These are phyloP conservation scores for Mimumesa dahlbomi DNA, from an alignment of 2,888 invertebrate genomes.

Conservation along the genomic window DNA sequence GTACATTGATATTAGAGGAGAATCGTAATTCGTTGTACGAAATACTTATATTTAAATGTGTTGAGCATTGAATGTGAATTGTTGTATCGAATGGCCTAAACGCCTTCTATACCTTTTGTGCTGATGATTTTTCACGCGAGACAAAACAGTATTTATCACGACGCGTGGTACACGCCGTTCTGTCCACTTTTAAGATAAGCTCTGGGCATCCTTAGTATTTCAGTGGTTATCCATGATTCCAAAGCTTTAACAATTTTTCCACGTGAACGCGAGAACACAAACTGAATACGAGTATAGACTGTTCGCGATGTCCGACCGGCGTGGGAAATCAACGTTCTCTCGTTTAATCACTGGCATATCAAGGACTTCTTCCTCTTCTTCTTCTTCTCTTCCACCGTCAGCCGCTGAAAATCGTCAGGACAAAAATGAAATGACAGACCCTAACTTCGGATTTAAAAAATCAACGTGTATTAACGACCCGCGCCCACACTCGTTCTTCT, in stretches of 20 bases:
- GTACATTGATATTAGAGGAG: constrained; percentile 37
- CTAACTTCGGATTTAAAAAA: too few relatives aligned
- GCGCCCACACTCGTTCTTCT: constrained; percentile 32
- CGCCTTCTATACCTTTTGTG: constrained; percentile 52
- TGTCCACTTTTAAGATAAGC: background rate
- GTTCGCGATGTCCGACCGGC: too few relatives aligned
- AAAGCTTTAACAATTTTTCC: too few relatives aligned
- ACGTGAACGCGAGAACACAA: too few relatives aligned
- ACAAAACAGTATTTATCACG: background rate
- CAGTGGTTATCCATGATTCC: too few relatives aligned
- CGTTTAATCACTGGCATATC: too few relatives aligned
- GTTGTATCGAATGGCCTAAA: constrained; percentile 28
- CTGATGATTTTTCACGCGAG: constrained; percentile 53
- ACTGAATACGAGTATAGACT: too few relatives aligned
- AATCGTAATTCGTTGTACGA: constrained; percentile 59
- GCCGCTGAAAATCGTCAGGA: constrained; percentile 50
- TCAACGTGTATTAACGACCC: background rate
- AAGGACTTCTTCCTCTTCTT: too few relatives aligned
- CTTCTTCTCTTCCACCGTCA: background rate
- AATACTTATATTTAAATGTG: constrained; percentile 66
- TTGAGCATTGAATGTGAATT: constrained; percentile 54
- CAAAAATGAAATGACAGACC: constrained; percentile 49
- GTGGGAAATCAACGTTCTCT: too few relatives aligned
- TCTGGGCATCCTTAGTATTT: too few relatives aligned
- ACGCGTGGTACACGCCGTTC: background rate